Percentiles rank a stretch among this genome's conserved stretches.
Evolutionary conservation across 2,888 invertebrate species (phyloP).

Genomic region (Apoderus coryli): DNA sequence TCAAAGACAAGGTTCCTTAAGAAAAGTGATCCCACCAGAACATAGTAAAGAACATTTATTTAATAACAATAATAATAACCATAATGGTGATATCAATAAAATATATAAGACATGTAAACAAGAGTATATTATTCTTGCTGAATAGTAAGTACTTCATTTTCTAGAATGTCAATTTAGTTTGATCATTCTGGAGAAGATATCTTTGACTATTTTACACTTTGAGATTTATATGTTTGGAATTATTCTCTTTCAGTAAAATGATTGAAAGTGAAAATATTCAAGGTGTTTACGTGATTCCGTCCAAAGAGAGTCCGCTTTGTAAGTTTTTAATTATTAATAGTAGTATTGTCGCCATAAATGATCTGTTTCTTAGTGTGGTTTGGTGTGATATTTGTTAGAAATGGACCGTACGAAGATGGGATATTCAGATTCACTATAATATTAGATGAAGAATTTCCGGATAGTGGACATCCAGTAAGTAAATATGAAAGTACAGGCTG

Average conservation of each 20-base stretch:
- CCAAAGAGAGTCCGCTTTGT: slow-evolving; percentile 69
- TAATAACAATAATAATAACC: too few relatives aligned
- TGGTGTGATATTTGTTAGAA: slow-evolving; percentile 79
- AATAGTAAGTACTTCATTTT: slow-evolving; percentile 81
- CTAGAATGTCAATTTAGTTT: too few relatives aligned
- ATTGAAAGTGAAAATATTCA: slow-evolving; percentile 70
- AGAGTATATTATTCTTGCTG: slow-evolving; percentile 82
- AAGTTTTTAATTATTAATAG: slow-evolving; percentile 31
- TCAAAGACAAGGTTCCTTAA: slow-evolving; percentile 39
- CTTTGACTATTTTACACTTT: too few relatives aligned
- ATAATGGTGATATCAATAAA: slow-evolving; percentile 42
- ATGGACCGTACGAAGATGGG: slow-evolving; percentile 79
- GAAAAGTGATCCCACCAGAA: slow-evolving; percentile 40
- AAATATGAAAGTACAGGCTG: slow-evolving; percentile 5
- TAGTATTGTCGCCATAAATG: slow-evolving; percentile 1
- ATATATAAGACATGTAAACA: slow-evolving; percentile 64
- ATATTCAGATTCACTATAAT: slow-evolving; percentile 79
- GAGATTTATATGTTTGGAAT: background rate
- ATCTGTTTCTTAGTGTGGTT: slow-evolving; percentile 59
- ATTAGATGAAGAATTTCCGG: slow-evolving; percentile 80
- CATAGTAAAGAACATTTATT: slow-evolving; percentile 43
- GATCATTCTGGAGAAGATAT: too few relatives aligned
- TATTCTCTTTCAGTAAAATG: slow-evolving; percentile 55
- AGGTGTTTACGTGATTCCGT: slow-evolving; percentile 88
- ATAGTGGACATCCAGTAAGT: slow-evolving; percentile 67